Evolutionary conservation across 2,113 vertebrate species (phyloP).

Genomic region (Rhadina sibilatrix): DNA sequence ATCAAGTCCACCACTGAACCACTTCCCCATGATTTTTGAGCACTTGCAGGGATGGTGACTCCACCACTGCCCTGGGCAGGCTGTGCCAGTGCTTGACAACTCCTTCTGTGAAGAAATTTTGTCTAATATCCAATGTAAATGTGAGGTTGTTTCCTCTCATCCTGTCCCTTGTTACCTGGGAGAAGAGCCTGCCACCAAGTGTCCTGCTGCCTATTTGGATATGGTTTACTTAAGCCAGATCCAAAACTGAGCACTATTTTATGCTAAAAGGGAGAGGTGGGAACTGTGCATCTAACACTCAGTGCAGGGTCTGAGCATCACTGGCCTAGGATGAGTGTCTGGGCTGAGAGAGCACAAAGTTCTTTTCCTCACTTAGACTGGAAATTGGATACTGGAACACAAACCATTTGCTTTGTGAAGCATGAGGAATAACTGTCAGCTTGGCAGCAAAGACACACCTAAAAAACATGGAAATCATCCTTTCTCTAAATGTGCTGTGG

Average conservation of each 20-base stretch:
- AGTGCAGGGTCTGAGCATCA: neutral
- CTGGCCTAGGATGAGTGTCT: neutral
- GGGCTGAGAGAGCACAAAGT: neutral
- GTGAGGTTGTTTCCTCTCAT: neutral
- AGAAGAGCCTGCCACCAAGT: neutral
- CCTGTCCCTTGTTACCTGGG: neutral
- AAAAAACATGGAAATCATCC: neutral
- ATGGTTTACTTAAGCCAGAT: neutral
- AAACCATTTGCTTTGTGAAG: neutral
- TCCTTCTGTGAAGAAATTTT: neutral
- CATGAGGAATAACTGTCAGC: neutral
- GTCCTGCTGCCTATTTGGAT: neutral
- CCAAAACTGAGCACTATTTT: neutral
- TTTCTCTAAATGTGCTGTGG: neutral
- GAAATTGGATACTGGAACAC: neutral
- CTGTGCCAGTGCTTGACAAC: neutral
- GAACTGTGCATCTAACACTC: neutral
- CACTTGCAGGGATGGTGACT: neutral
- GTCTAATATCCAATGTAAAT: neutral
- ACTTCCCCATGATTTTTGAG: fast-evolving
- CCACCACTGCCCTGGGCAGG: neutral
- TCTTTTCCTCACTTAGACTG: neutral
- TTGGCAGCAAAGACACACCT: neutral
- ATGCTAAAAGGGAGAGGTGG: neutral
- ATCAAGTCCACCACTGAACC: neutral